Conservation (phyloP, 1,140 invertebrate species). For the Dinothrombium tinctorium region DNA sequence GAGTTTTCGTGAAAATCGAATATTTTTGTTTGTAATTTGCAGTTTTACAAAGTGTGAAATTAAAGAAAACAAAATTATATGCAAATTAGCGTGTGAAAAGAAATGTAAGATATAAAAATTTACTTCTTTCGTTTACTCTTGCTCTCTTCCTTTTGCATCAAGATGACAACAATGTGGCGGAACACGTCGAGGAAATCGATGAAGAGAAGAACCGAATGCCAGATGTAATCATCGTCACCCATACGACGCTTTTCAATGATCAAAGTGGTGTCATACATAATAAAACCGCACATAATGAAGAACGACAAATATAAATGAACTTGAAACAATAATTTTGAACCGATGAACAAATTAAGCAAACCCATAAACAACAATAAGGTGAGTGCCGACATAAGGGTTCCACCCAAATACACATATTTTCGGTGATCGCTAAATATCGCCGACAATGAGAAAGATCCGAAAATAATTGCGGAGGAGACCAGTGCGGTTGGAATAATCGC, state of each 20-base stretch:
- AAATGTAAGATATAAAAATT: background rate
- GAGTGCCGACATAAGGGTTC: slow-evolving; percentile 49
- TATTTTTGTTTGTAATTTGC: no score
- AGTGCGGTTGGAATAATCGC: slow-evolving; percentile 67
- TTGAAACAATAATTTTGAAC: slow-evolving; percentile 52
- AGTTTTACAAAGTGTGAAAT: no score
- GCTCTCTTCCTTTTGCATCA: slow-evolving; percentile 49
- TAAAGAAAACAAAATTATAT: no score
- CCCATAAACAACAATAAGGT: slow-evolving; percentile 48
- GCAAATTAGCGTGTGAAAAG: no score
- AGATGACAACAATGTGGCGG: slow-evolving; percentile 59
- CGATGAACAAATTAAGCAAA: slow-evolving; percentile 61
- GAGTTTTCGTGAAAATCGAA: no score
- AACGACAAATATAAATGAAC: slow-evolving; percentile 67
- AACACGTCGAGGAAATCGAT: slow-evolving; percentile 78
- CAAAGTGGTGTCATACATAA: slow-evolving; percentile 82
- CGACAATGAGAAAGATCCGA: slow-evolving; percentile 66
- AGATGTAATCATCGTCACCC: slow-evolving; percentile 76
- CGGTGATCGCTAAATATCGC: slow-evolving; percentile 59
- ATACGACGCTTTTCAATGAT: slow-evolving; percentile 74
- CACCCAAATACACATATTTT: slow-evolving; percentile 49
- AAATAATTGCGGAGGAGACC: slow-evolving; percentile 58
- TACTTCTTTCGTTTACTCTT: slow-evolving; percentile 15
- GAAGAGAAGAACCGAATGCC: slow-evolving; percentile 68
- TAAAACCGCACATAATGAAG: slow-evolving; percentile 70